Evolutionary conservation across 2,888 invertebrate species (phyloP), one percentile per base, ranked within the genome.

Genomic region (Ochlodes sylvanus): DNA sequence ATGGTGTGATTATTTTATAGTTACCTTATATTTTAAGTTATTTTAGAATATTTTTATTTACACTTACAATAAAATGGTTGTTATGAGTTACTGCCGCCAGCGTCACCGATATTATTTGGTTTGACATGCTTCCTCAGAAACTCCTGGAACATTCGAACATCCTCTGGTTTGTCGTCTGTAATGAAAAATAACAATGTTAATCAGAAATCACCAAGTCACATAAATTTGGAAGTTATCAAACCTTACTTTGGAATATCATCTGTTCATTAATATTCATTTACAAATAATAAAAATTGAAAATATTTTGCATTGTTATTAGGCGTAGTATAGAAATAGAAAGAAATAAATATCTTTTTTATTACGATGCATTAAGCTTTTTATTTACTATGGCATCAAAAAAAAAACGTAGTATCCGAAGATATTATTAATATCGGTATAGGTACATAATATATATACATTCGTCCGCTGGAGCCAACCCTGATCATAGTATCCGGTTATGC

Each of bases 111-210:
- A 44, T 63, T 69, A 32, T 86, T 84, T 0, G 91, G 89, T 72
- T 88, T 88, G 7, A 90, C 83, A 44, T 93, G 92, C 76, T 92
- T 93, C n/a, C 79, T 82, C 14, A 92, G 75, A 67, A 93, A 93
- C 56, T 92, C 91, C 73, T 92, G 88, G 73, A 93, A 92, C 74
- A 84, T 85, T 1, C 83, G 81, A 0, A 92, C 91, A 58, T 93
- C 93, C 70, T 87, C 84, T 1, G 89, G 90, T 69, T 85, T 87
- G 62, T 92, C 92, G 69, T 91, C 92, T 90, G 82, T 56, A 86
- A 85, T 21, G 64, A 67, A 60, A 52, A 38, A 7, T 42, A 9
- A 12, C 10, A 7, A 38, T 9, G 10, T 38, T 12, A 38, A 38
- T 38, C 10, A 12, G 9, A 12, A 38, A 38, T 38, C 3, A 12